Percentiles rank a stretch among this genome's conserved stretches.
Evolutionary conservation across 2,888 invertebrate species (phyloP).

Genomic region (Macrosiphum euphorbiae): DNA sequence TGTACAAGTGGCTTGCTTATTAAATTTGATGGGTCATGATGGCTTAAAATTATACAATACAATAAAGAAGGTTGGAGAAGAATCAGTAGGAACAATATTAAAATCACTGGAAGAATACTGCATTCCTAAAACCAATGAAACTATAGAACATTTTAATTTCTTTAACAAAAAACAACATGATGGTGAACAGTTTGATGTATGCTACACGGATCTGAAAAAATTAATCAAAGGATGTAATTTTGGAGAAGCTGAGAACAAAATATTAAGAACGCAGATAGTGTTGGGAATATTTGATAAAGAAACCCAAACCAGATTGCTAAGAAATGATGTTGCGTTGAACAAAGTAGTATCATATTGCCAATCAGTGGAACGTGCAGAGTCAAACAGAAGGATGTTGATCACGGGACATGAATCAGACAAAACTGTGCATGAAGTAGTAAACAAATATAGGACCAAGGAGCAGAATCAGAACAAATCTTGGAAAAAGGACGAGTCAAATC

Average conservation of each 20-base stretch:
- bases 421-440: not conserved
- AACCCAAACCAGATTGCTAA: slow-evolving; percentile 10
- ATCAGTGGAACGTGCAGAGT: slow-evolving; percentile 31
- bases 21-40: slow-evolving; percentile 53
- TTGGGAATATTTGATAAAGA: slow-evolving; percentile 17
- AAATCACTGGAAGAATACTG: slow-evolving; percentile 47
- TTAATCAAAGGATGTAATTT: slow-evolving; percentile 34
- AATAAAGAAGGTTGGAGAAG: not conserved
- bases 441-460: no score
- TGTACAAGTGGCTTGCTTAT: slow-evolving; percentile 53
- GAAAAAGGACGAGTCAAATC: not conserved
- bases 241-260: slow-evolving; percentile 3
- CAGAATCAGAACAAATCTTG: no score
- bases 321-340: not conserved
- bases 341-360: slow-evolving; percentile 31
- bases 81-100: slow-evolving; percentile 11
- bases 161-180: slow-evolving; percentile 14
- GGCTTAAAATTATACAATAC: slow-evolving; percentile 38
- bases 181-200: slow-evolving; percentile 27
- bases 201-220: slow-evolving; percentile 29
- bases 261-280: slow-evolving; percentile 39
- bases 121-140: slow-evolving; percentile 45
- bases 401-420: not conserved
- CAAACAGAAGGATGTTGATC: not conserved
- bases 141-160: slow-evolving; percentile 46